phyloP scores from a whole-genome alignment of 1,140 invertebrate genomes.

The Bombus terrestris region DNA sequence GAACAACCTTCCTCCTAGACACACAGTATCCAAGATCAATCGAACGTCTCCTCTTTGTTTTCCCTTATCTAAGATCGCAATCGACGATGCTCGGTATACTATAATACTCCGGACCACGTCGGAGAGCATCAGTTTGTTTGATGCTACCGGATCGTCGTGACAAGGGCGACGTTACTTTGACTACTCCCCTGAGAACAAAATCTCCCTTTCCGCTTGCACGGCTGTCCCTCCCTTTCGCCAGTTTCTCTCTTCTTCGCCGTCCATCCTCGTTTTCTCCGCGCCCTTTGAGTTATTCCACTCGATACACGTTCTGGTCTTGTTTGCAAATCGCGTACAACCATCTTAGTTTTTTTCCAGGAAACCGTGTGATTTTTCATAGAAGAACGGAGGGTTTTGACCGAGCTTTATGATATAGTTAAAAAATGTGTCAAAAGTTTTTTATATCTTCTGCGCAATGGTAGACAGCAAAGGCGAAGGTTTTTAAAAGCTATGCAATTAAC shows the following conservation, averaged over 20 bases:
- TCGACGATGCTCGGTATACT: slow-evolving; percentile 33
- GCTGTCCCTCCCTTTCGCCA: slow-evolving; percentile 32
- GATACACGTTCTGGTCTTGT: slow-evolving; percentile 67
- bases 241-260: slow-evolving; percentile 64
- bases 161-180: slow-evolving; percentile 79
- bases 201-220: slow-evolving; percentile 76
- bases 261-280: slow-evolving; percentile 55
- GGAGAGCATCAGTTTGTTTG: slow-evolving; percentile 78
- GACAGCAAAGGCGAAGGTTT: too few relatives aligned
- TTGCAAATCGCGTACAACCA: slow-evolving; percentile 77
- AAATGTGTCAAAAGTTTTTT: too few relatives aligned
- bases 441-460: too few relatives aligned
- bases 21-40: slow-evolving; percentile 25
- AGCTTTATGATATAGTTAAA: too few relatives aligned
- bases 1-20: background rate
- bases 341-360: slow-evolving; percentile 68
- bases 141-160: slow-evolving; percentile 79
- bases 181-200: slow-evolving; percentile 82
- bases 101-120: slow-evolving; percentile 50
- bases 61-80: slow-evolving; percentile 39
- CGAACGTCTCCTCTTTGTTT: slow-evolving; percentile 42
- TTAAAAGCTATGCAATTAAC: too few relatives aligned
- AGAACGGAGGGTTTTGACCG: too few relatives aligned
- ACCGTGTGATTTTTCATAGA: slow-evolving; percentile 71
- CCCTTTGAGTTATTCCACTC: slow-evolving; percentile 48